Evolutionary conservation across 2,888 invertebrate genomes (phyloP).

Genomic region (Trisateles emortualis): DNA sequence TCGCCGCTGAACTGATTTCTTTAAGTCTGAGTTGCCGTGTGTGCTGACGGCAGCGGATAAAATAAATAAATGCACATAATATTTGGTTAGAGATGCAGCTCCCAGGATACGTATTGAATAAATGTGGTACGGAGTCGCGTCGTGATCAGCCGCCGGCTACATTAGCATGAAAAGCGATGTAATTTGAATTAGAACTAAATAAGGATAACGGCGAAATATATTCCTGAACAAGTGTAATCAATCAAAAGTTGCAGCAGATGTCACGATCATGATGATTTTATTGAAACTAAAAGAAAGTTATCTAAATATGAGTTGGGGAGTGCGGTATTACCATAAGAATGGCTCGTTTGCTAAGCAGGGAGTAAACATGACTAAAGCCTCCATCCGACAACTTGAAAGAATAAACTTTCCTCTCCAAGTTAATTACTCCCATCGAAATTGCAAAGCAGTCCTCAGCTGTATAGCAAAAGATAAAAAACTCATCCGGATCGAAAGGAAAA

Average conservation of each 20-base stretch:
- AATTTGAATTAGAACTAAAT: slow-evolving; percentile 62
- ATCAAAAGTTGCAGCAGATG: slow-evolving; percentile 52
- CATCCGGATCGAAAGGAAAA: slow-evolving; percentile 27
- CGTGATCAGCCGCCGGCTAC: slow-evolving; percentile 57
- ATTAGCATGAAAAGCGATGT: slow-evolving; percentile 78
- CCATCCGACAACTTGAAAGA: slow-evolving; percentile 52
- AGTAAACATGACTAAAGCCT: slow-evolving; percentile 51
- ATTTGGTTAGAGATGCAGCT: slow-evolving; percentile 76
- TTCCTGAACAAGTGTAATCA: slow-evolving; percentile 51
- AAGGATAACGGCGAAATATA: slow-evolving; percentile 42
- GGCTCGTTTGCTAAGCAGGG: slow-evolving; percentile 59
- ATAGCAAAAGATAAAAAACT: slow-evolving; percentile 27
- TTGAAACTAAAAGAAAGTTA: slow-evolving; percentile 54
- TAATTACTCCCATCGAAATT: slow-evolving; percentile 59
- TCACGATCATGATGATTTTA: slow-evolving; percentile 44
- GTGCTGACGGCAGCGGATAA: slow-evolving; percentile 59
- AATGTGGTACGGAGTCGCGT: slow-evolving; percentile 55
- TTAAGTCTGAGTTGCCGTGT: slow-evolving; percentile 55
- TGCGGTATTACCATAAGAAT: slow-evolving; percentile 71
- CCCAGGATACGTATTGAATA: slow-evolving; percentile 61
- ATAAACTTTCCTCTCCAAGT: slow-evolving; percentile 59
- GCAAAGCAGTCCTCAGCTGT: slow-evolving; percentile 14
- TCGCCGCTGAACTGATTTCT: slow-evolving; percentile 52
- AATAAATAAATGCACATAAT: slow-evolving; percentile 83
- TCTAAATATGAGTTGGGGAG: slow-evolving; percentile 58